Evolutionary conservation across 2,797 vertebrate genomes (phyloP).

Genomic region (Artibeus jamaicensis): DNA sequence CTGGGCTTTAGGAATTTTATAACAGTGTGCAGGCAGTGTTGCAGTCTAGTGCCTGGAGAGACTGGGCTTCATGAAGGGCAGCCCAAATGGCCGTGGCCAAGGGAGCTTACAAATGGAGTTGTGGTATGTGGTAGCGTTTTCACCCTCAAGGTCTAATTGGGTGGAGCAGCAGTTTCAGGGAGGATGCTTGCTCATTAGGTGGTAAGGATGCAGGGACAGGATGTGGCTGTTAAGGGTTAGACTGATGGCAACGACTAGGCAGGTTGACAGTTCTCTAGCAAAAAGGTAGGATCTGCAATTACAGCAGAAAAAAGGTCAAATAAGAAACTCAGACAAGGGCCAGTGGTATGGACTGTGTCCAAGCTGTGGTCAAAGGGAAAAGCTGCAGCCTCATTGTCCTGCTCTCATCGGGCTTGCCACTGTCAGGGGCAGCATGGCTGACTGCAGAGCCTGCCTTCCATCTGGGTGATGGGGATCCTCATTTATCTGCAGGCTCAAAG

Average conservation of each 20-base stretch:
- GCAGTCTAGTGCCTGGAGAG: not conserved
- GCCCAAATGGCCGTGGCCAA: not conserved
- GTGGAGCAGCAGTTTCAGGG: not conserved
- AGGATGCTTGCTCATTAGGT: not conserved
- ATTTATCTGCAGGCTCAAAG: not conserved
- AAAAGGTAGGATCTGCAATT: not conserved
- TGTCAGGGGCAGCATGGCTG: not conserved
- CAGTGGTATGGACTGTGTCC: not conserved
- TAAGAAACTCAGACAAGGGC: not conserved
- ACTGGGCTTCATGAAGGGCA: not conserved
- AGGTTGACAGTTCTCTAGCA: not conserved
- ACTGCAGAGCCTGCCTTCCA: not conserved
- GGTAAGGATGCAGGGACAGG: not conserved
- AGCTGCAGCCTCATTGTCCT: rapidly evolving
- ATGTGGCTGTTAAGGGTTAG: not conserved
- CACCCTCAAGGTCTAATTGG: not conserved
- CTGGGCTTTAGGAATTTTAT: not conserved
- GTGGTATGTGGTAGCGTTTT: rapidly evolving
- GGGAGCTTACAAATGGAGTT: not conserved
- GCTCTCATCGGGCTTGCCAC: not conserved
- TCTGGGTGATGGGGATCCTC: not conserved
- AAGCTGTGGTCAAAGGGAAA: not conserved
- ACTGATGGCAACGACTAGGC: not conserved
- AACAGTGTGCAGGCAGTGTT: not conserved
- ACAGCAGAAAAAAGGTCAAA: not conserved